Evolutionary conservation across 2,888 invertebrate species (phyloP), one percentile per base, ranked within the genome.

Genomic region (Bombylius discolor): DNA sequence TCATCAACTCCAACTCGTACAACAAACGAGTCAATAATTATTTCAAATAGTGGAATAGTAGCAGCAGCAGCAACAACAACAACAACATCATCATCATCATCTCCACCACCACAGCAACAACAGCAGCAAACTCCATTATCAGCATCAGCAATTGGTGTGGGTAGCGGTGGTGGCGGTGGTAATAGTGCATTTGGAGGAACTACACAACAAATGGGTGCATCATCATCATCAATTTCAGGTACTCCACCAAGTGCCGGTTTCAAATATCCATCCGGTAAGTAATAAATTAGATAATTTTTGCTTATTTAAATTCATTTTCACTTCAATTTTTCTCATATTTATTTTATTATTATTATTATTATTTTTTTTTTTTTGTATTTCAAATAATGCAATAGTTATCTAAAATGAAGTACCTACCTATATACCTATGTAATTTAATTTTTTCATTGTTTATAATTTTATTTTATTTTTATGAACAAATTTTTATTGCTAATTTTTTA

Each of bases 171-270:
- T 13, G 50, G 36, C 36, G 34, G 54, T 45, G 45, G 14, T 49
- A 44, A 47, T 49, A 32, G 14, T 36, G 9, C 45, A 12, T 11
- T 36, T 23, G n/a, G 11, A 8, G n/a, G n/a, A n/a, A n/a, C n/a
- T n/a, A 7, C 7, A 11, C 39, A 42, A 11, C 39, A 42, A 42
- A 55, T 49, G 50, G 58, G 58, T 47, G 55, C 55, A 8, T 49
- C 58, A 32, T 31, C 55, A 36, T 52, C 52, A 34, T 58, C 55
- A 31, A 44, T 58, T 31, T 50, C 59, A 50, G 56, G 59, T 53
- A 59, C 59, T 7, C 52, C 58, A 39, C 54, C 58, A 42, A 59
- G 50, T 56, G 51, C 56, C 23, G 53, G 55, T 51, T 52, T 56
- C 31, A 55, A 55, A 56, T 55, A 52, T 49, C 58, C 56, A 32